phyloP scores from a whole-genome alignment of 2,888 invertebrate species.

The Caenorhabditis sinica region DNA sequence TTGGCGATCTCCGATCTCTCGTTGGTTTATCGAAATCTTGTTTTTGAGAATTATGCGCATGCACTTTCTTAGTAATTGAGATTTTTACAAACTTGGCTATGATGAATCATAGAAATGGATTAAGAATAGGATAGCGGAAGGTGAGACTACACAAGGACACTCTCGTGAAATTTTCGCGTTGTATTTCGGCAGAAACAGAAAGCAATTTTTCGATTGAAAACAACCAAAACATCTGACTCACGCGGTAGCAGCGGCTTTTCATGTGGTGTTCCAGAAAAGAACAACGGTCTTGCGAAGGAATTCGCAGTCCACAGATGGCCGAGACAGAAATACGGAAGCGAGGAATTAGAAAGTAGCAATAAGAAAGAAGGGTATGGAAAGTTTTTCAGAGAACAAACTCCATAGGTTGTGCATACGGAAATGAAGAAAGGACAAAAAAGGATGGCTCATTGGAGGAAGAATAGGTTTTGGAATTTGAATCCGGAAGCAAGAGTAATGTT shows the following conservation, averaged over 20 bases:
- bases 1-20: constrained; percentile 4
- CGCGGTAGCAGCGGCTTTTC: not conserved
- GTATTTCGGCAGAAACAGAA: not conserved
- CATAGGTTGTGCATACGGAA: not conserved
- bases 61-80: constrained; percentile 16
- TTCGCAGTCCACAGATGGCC: not conserved
- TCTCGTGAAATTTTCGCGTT: not conserved
- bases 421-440: not conserved
- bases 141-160: not conserved
- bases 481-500: constrained; percentile 13
- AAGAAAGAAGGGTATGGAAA: not conserved
- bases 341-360: constrained; percentile 25
- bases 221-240: constrained; percentile 39
- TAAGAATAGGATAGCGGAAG: not conserved
- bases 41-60: not conserved
- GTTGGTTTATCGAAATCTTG: constrained; percentile 24
- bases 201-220: constrained; percentile 9
- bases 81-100: not conserved
- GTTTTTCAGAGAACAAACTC: constrained; percentile 15
- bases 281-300: not conserved
- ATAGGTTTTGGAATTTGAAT: constrained; percentile 16
- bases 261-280: constrained; percentile 11
- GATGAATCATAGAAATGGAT: not conserved
- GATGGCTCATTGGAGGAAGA: not conserved
- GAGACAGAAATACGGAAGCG: not conserved